Percentiles rank a stretch among this genome's conserved stretches.
Conservation (phyloP, 2,797 vertebrate species). For the Acanthiza pusilla region DNA sequence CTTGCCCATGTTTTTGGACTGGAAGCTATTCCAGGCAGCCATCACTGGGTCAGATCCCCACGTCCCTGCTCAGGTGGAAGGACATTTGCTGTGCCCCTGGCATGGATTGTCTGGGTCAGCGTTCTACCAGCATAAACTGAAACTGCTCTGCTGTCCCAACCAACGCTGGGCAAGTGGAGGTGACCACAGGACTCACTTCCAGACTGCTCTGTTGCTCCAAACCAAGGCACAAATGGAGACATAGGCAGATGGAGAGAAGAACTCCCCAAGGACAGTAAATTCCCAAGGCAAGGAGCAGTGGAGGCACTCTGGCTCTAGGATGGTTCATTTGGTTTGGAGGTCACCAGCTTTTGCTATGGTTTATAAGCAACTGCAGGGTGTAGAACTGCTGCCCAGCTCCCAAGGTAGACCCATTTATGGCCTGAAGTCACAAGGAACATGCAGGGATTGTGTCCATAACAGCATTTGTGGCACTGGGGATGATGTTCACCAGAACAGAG, state of each 20-base stretch:
- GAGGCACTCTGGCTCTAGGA: neutral
- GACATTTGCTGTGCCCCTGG: neutral
- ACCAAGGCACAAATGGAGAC: neutral
- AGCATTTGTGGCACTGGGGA: neutral
- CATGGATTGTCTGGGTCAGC: neutral
- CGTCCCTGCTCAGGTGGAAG: neutral
- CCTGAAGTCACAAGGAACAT: neutral
- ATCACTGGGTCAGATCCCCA: neutral
- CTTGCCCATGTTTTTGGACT: neutral
- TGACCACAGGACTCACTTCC: neutral
- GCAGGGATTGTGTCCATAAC: neutral
- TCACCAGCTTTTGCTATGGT: neutral
- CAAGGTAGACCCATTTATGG: neutral
- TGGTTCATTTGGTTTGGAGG: neutral
- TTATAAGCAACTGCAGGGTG: neutral
- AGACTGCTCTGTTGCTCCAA: neutral
- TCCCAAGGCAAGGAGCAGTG: neutral
- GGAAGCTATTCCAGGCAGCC: neutral
- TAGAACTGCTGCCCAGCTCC: neutral
- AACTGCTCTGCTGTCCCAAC: neutral
- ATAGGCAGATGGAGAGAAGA: neutral
- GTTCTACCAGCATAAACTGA: fast-evolving
- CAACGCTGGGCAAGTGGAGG: neutral
- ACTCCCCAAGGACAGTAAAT: neutral
- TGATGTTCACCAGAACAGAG: neutral